Conservation (phyloP, 2,113 vertebrate genomes). For the Oriolus oriolus region DNA sequence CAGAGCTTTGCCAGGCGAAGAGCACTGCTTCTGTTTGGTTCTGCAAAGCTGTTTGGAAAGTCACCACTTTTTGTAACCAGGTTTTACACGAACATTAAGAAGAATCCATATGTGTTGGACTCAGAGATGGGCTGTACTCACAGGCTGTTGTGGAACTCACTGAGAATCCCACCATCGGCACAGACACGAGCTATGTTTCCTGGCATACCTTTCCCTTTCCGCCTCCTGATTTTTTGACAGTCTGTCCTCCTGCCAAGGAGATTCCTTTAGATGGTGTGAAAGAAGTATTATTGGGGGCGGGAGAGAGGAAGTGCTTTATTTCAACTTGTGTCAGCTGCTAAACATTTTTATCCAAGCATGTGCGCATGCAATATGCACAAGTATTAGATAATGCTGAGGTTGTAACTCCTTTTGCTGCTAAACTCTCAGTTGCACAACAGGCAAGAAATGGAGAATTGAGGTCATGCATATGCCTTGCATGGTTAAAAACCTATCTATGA, state of each 20-base stretch:
- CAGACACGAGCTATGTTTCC: not conserved
- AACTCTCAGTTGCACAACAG: conserved; percentile 18
- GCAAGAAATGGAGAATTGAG: conserved; percentile 29
- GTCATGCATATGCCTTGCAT: not conserved
- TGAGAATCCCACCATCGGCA: not conserved
- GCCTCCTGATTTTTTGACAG: not conserved
- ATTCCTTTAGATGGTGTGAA: not conserved
- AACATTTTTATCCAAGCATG: conserved; percentile 20
- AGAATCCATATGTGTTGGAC: not conserved
- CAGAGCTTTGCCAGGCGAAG: rapidly evolving
- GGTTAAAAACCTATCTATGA: not conserved
- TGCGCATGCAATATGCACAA: not conserved
- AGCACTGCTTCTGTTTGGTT: not conserved
- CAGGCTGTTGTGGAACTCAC: not conserved
- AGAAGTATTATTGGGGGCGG: not conserved
- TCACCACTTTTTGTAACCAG: not conserved
- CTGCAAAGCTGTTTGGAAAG: not conserved
- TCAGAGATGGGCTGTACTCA: not conserved
- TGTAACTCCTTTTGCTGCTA: conserved; percentile 18
- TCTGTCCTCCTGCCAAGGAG: conserved; percentile 1
- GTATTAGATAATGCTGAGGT: conserved; percentile 14
- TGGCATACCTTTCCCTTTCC: not conserved
- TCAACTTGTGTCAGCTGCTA: conserved; percentile 19
- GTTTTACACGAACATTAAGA: not conserved
- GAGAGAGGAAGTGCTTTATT: not conserved